Conservation (phyloP, 2,888 invertebrate species). For the Choristoneura rosaceana region DNA sequence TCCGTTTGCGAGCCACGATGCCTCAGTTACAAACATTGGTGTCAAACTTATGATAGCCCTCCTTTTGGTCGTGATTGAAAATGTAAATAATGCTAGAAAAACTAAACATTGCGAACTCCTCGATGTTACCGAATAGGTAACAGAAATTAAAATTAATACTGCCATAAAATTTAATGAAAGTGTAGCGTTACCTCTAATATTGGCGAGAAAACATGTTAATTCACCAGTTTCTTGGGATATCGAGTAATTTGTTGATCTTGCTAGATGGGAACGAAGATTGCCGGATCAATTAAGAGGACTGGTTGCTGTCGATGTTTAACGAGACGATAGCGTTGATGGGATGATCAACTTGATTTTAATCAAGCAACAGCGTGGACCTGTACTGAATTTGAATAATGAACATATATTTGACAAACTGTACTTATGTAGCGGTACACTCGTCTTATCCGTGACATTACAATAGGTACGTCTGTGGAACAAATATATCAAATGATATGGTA, state of each 20-base stretch:
- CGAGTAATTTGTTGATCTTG: slow-evolving; percentile 33
- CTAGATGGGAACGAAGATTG: slow-evolving; percentile 37
- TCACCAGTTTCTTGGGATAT: slow-evolving; percentile 24
- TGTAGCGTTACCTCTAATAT: background rate
- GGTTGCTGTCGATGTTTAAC: slow-evolving; percentile 35
- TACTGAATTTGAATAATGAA: slow-evolving; percentile 1
- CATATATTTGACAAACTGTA: background rate
- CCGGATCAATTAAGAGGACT: slow-evolving; percentile 37
- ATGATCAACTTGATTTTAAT: slow-evolving; percentile 25
- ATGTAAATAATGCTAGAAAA: too few species aligned
- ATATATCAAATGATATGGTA: too few species aligned
- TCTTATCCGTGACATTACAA: too few species aligned
- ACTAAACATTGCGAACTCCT: too few species aligned
- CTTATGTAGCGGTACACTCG: background rate
- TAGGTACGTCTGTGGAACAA: too few species aligned
- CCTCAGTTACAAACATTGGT: too few species aligned
- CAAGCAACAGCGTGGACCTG: background rate
- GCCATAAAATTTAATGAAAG: background rate
- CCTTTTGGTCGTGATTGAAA: too few species aligned
- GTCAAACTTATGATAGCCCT: too few species aligned
- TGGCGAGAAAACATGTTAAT: slow-evolving; percentile 24
- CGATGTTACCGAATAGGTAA: too few species aligned
- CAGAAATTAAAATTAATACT: background rate
- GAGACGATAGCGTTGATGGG: slow-evolving; percentile 25
- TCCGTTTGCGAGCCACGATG: too few species aligned